phyloP scores from a whole-genome alignment of 2,113 vertebrate species.

The Daubentonia madagascariensis region DNA sequence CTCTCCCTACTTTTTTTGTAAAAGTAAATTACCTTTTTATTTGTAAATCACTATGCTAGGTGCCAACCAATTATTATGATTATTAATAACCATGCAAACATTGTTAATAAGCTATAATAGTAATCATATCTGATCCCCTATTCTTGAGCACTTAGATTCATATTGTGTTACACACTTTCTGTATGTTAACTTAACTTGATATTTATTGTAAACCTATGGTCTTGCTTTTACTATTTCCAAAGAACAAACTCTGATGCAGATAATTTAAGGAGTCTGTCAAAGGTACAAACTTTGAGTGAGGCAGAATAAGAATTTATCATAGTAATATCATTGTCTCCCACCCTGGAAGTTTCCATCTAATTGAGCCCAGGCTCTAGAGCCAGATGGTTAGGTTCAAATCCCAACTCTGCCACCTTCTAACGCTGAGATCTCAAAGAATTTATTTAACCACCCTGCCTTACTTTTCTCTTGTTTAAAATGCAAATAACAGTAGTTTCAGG shows the following conservation, averaged over 20 bases:
- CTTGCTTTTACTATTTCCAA: not conserved
- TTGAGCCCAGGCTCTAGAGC: not conserved
- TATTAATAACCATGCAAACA: not conserved
- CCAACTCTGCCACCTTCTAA: not conserved
- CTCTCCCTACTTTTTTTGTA: not conserved
- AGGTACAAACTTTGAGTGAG: not conserved
- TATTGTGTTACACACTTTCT: not conserved
- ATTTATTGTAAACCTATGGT: not conserved
- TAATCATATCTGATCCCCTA: not conserved
- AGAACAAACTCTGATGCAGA: not conserved
- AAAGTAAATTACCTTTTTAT: not conserved
- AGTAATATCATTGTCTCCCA: not conserved
- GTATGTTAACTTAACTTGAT: not conserved
- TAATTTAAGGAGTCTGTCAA: not conserved
- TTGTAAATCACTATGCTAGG: not conserved
- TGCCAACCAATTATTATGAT: not conserved
- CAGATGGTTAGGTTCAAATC: not conserved
- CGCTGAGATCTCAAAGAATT: not conserved
- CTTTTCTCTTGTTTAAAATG: not conserved
- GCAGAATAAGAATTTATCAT: not conserved
- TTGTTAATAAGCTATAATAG: not conserved
- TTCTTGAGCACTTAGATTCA: not conserved
- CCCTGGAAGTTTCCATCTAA: not conserved
- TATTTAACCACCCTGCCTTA: not conserved
- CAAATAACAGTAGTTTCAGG: not conserved